Percentiles rank a stretch among this genome's conserved stretches.
phyloP scores from a whole-genome alignment of 1,140 invertebrate species.

The Trachymyrmex septentrionalis region DNA sequence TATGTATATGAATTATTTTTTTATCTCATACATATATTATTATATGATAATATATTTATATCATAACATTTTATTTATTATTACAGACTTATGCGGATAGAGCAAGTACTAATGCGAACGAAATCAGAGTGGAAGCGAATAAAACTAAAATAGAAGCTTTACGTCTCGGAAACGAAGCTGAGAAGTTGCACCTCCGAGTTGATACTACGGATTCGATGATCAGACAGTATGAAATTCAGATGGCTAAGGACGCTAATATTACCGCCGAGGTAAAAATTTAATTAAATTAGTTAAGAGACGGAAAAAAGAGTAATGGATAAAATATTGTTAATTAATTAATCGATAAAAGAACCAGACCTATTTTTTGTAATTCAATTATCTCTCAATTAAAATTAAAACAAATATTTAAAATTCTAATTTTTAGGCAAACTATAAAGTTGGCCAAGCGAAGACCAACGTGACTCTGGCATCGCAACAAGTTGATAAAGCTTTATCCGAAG shows the following conservation, averaged over 20 bases:
- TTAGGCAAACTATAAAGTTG: conserved; percentile 92
- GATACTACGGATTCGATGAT: conserved; percentile 91
- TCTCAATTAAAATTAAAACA: background rate
- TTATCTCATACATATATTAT: background rate
- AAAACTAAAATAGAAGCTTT: conserved; percentile 92
- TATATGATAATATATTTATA: conserved; percentile 14
- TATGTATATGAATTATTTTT: background rate
- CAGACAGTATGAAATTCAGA: conserved; percentile 90
- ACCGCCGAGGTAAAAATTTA: conserved; percentile 90
- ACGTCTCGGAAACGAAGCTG: conserved; percentile 92
- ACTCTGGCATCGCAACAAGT: conserved; percentile 93
- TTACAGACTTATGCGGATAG: conserved; percentile 84
- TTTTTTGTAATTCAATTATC: background rate
- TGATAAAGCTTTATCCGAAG: conserved; percentile 91
- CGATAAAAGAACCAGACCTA: background rate
- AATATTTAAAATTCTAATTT: conserved; percentile 66
- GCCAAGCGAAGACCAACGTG: conserved; percentile 94
- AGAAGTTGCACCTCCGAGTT: conserved; percentile 91
- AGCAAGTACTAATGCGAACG: conserved; percentile 88
- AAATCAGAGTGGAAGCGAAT: conserved; percentile 92
- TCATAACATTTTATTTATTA: conserved; percentile 40
- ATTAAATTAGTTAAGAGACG: conserved; percentile 81
- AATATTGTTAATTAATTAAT: background rate
- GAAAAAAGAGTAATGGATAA: background rate
- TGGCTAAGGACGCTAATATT: conserved; percentile 90